Conservation (phyloP, 2,113 vertebrate genomes). For the Madoqua kirkii region DNA sequence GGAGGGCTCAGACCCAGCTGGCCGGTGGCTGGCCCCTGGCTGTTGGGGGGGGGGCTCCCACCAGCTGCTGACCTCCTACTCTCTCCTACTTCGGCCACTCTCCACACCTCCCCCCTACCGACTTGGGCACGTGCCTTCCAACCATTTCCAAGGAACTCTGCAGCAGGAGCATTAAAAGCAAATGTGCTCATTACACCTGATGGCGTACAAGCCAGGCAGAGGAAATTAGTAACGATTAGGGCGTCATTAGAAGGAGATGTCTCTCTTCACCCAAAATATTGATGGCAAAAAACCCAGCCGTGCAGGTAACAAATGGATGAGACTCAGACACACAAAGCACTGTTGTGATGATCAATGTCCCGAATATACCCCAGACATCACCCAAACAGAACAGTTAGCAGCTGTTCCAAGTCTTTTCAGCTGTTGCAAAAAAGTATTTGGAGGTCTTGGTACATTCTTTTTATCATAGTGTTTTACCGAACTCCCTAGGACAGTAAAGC, state of each 20-base stretch:
- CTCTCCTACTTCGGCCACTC: background rate
- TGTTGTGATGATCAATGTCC: constrained; percentile 47
- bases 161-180: constrained; percentile 62
- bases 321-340: constrained; percentile 38
- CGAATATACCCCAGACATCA: constrained; percentile 1
- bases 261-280: constrained; percentile 73
- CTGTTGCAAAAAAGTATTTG: background rate
- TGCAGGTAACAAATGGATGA: constrained; percentile 57
- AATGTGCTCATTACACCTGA: constrained; percentile 74
- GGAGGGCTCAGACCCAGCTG: background rate
- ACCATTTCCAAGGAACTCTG: constrained; percentile 54
- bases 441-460: background rate
- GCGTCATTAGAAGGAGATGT: constrained; percentile 68
- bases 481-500: background rate
- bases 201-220: constrained; percentile 54
- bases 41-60: fast-evolving
- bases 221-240: constrained; percentile 75
- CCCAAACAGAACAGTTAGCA: constrained; percentile 13
- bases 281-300: constrained; percentile 60
- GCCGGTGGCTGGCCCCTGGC: background rate
- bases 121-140: constrained; percentile 30
- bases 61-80: constrained; percentile 10
- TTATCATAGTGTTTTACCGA: background rate
- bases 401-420: background rate
- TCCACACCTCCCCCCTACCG: background rate